These are phyloP conservation scores for Sicus ferrugineus DNA, from an alignment of 2,888 invertebrate species.

Conservation along the genomic window DNA sequence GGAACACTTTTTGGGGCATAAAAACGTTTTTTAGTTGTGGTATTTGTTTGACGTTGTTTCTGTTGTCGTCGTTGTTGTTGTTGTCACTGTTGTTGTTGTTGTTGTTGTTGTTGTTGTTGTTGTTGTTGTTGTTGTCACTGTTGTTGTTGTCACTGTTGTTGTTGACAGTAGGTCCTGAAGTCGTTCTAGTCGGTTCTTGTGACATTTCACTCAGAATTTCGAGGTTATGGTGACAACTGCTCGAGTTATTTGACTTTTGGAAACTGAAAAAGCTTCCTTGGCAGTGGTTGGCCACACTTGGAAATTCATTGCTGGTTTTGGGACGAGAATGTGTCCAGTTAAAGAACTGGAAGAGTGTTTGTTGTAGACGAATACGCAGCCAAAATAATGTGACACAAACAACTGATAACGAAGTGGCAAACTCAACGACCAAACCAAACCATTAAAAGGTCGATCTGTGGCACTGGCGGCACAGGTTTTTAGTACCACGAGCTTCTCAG, in stretches of 20 bases:
- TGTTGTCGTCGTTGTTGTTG: conserved; percentile 8
- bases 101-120: neutral
- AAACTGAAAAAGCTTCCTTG: neutral
- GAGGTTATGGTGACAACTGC: conserved; percentile 31
- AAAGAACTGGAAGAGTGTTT: neutral
- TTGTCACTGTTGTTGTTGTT: neutral
- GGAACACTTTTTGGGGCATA: neutral
- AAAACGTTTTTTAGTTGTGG: neutral
- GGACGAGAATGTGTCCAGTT: neutral
- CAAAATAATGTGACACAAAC: neutral
- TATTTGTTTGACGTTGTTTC: neutral
- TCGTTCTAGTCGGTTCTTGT: conserved; percentile 23
- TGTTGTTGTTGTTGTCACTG: neutral
- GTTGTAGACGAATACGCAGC: neutral
- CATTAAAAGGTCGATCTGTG: conserved; percentile 18
- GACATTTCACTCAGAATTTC: conserved; percentile 25
- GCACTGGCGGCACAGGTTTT: conserved; percentile 7
- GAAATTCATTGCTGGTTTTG: neutral
- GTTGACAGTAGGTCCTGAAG: neutral
- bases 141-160: neutral
- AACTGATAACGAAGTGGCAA: neutral
- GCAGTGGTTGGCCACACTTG: neutral
- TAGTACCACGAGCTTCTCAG: conserved; percentile 9
- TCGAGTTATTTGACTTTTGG: conserved; percentile 29
- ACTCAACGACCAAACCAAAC: conserved; percentile 1